phyloP scores from a whole-genome alignment of 2,797 vertebrate species.

The Melanotaenia boesemani region DNA sequence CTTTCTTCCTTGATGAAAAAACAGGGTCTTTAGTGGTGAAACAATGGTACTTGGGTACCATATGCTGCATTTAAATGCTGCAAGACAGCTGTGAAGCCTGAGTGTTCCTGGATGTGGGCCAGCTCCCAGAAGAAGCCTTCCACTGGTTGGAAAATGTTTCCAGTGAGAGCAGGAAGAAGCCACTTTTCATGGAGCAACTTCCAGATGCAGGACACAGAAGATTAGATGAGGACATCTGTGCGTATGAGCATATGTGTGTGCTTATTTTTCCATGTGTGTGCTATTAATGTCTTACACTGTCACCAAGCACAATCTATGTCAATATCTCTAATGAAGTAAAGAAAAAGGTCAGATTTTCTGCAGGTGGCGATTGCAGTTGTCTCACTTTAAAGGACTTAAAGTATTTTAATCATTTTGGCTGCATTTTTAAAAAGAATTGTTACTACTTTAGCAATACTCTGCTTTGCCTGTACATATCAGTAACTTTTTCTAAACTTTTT shows the following conservation, averaged over 20 bases:
- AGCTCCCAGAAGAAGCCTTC: conserved; percentile 84
- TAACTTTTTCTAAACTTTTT: conserved; percentile 5
- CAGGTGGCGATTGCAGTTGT: conserved; percentile 45
- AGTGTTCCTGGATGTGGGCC: conserved; percentile 85
- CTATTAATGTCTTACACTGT: conserved; percentile 46
- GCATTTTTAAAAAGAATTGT: not conserved
- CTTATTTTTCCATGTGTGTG: conserved; percentile 59
- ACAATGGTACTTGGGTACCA: conserved; percentile 86
- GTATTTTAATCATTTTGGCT: conserved; percentile 40
- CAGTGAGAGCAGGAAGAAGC: conserved; percentile 83
- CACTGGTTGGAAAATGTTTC: conserved; percentile 83
- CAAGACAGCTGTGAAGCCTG: conserved; percentile 85
- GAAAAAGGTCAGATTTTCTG: conserved; percentile 41
- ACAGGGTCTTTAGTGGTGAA: conserved; percentile 82
- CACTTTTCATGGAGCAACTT: conserved; percentile 85
- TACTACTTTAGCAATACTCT: not conserved
- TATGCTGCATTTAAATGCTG: conserved; percentile 86
- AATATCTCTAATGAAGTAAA: conserved; percentile 55
- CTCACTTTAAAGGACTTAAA: conserved; percentile 17
- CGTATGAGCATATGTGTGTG: conserved; percentile 23
- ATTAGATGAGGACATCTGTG: conserved; percentile 63
- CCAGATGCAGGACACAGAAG: conserved; percentile 82
- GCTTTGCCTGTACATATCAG: conserved; percentile 2
- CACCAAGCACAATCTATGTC: conserved; percentile 41
- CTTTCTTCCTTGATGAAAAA: conserved; percentile 77